These are phyloP conservation scores for Cydia strobilella DNA, from an alignment of 1,140 invertebrate genomes.

Conservation along the genomic window DNA sequence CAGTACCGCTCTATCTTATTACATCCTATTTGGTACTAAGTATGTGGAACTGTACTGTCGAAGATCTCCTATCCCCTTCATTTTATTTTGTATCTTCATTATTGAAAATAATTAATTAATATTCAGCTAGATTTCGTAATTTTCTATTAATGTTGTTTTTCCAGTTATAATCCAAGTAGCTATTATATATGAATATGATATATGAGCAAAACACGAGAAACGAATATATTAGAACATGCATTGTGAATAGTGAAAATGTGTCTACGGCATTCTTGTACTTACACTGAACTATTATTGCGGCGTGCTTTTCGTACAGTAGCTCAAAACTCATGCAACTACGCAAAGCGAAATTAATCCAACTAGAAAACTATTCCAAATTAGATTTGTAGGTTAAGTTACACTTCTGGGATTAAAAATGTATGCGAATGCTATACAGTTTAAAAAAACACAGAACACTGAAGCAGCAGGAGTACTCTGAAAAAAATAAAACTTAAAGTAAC, in stretches of 20 bases:
- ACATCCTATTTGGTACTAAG: too few species aligned
- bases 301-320: conserved; percentile 42
- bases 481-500: conserved; percentile 22
- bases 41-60: too few species aligned
- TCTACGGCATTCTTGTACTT: conserved; percentile 47
- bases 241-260: conserved; percentile 26
- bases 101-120: too few species aligned
- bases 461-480: conserved; percentile 12
- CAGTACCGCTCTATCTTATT: too few species aligned
- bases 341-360: conserved; percentile 63
- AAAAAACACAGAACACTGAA: conserved; percentile 19
- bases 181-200: too few species aligned
- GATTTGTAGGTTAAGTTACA: not conserved
- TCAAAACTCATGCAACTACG: conserved; percentile 73
- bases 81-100: too few species aligned
- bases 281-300: conserved; percentile 45
- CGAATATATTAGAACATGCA: not conserved
- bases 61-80: too few species aligned
- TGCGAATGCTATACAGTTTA: conserved; percentile 8
- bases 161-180: too few species aligned
- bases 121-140: not conserved
- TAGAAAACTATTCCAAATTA: not conserved
- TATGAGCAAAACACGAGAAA: too few species aligned
- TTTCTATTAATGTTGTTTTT: too few species aligned
- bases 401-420: conserved; percentile 21